Evolutionary conservation across 2,888 invertebrate species (phyloP), one percentile per base, ranked within the genome.

Genomic region (Limnephilus rhombicus): DNA sequence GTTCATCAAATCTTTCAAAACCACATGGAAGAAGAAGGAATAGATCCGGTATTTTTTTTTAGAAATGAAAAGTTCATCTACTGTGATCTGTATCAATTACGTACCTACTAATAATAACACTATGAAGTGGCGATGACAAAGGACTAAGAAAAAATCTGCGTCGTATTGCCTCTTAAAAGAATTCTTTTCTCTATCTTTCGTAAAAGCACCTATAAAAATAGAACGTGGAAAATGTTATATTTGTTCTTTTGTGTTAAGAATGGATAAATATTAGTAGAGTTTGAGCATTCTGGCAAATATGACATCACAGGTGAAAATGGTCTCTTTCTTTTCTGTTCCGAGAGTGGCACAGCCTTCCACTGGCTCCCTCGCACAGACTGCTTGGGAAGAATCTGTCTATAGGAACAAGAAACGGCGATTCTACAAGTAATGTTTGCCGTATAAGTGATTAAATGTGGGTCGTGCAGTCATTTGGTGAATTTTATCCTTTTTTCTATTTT

Each of bases 261-360:
- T 80, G 89, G 80, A 80, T 80, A 89, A 89, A 89, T 80, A 89
- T 89, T 89, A 89, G 80, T 34, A 29, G 89, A 89, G 89, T 89
- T 80, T 7, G 31, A 68, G 80, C 80, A 89, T 80, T 89, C 68
- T 68, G 45, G 89, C 80, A 80, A 80, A 45, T 31, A 53, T 86
- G 86, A 53, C 53, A n/a, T 86, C 86, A 81, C 92, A 93, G 92
- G 92, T 92, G 92, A 93, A 92, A 93, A 93, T 92, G 92, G 91
- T 89, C 92, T 90, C 91, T 92, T 93, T 89, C 90, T 90, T 18
- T 92, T 92, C 92, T 85, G 82, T 80, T 89, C 49, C 9, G 15
- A 80, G 90, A 80, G 80, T 7, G 45, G 53, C 29, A 86, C 86
- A 34, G 41, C 83, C 24, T 83, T 34, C 37, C 24, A 24, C 37